Conservation (phyloP, 2,113 vertebrate genomes). For the Xenotilapia longispinis region DNA sequence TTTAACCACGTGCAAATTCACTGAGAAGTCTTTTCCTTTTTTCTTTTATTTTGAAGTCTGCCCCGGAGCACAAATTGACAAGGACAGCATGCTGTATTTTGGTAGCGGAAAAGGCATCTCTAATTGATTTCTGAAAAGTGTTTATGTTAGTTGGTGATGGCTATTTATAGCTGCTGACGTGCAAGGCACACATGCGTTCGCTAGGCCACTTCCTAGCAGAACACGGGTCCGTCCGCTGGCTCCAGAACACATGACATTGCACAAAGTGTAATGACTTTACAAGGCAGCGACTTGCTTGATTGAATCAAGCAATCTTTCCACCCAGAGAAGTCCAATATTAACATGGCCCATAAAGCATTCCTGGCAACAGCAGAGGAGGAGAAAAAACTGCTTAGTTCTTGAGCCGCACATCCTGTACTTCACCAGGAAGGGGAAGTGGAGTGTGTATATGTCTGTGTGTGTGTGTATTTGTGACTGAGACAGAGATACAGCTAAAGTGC, state of each 20-base stretch:
- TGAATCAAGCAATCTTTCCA: constrained; percentile 55
- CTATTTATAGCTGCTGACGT: constrained; percentile 60
- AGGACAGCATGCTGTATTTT: neutral
- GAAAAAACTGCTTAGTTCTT: constrained; percentile 55
- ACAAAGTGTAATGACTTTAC: constrained; percentile 66
- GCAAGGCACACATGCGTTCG: constrained; percentile 17
- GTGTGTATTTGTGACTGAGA: constrained; percentile 1
- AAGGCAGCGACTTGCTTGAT: constrained; percentile 56
- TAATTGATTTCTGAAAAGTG: constrained; percentile 48
- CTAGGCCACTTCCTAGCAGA: constrained; percentile 29
- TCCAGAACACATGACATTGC: constrained; percentile 62
- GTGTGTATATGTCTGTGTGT: neutral
- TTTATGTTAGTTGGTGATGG: constrained; percentile 38
- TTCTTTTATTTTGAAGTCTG: neutral
- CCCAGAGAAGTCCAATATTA: constrained; percentile 51
- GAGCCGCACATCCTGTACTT: constrained; percentile 59
- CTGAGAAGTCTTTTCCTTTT: neutral
- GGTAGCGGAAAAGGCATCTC: neutral
- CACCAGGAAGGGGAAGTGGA: constrained; percentile 52
- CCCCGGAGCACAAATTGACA: neutral
- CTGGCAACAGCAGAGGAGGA: constrained; percentile 44
- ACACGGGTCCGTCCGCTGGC: constrained; percentile 6
- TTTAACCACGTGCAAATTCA: constrained; percentile 1
- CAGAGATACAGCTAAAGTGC: constrained; percentile 48
- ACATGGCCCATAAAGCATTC: constrained; percentile 61